Base-by-base conservation (phyloP, 2,888 invertebrate genomes). In the Xestobium rufovillosum region DNA sequence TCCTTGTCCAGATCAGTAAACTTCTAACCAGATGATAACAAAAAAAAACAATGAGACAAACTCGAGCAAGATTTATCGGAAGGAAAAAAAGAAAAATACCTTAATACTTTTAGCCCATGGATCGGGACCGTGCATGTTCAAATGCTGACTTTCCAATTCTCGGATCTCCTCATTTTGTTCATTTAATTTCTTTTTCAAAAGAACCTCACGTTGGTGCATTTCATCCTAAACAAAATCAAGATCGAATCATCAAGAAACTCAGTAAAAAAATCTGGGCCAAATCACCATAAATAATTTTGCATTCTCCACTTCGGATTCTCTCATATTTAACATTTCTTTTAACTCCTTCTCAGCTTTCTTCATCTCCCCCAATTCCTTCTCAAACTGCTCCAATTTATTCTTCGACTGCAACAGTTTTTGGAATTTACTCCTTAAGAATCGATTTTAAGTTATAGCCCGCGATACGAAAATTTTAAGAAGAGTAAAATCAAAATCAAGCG, bases 1-100 rank as follows among this genome's bases (percentile, higher is more conserved):
- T 75, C 72, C 40, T 67, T 66, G 26, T 73, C 59, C 31, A 70
- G 56, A 16, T 53, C 55, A 43, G 71, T 72, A 40, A 75, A 65
- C 49, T 75, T 72, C 59, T 72, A 36, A n/a, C n/a, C n/a, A n/a
- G n/a, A n/a, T n/a, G n/a, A n/a, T n/a, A 14, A 46, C 38, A 31
- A 29, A 38, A 31, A 28, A 42, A 39, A 38, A 46, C n/a, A n/a
- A n/a, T n/a, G n/a, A n/a, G n/a, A n/a, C 19, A 26, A 12, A 34
- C 26, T 28, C n/a, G n/a, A n/a, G n/a, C n/a, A n/a, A n/a, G n/a
- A n/a, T n/a, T n/a, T n/a, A n/a, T n/a, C n/a, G n/a, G n/a, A 4
- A 31, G 33, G 33, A 14, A 35, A n/a, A n/a, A n/a, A n/a, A n/a
- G 27, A 31, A 29, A 36, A 33, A 47, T 52, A 63, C 66, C 51